phyloP scores from a whole-genome alignment of 2,797 vertebrate species.

The Lepilemur ruficaudatus region DNA sequence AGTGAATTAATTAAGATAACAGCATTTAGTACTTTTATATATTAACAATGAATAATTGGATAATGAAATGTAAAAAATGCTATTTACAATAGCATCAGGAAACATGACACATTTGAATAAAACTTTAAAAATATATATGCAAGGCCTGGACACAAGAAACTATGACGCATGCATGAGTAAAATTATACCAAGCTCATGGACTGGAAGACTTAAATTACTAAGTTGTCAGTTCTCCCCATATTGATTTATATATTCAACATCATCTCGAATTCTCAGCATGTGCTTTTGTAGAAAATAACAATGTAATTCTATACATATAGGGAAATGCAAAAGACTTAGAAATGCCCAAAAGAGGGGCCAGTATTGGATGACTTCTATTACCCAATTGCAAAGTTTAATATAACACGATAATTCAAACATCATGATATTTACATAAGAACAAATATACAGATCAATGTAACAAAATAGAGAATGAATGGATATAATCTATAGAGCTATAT shows the following conservation, averaged over 20 bases:
- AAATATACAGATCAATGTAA: not conserved
- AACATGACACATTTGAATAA: not conserved
- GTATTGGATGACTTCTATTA: not conserved
- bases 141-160: not conserved
- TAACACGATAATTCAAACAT: not conserved
- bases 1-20: not conserved
- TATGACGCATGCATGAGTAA: not conserved
- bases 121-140: not conserved
- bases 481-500: not conserved
- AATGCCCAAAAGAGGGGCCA: not conserved
- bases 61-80: not conserved
- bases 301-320: not conserved
- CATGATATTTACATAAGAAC: not conserved
- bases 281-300: not conserved
- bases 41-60: not conserved
- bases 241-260: not conserved
- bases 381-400: not conserved
- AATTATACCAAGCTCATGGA: not conserved
- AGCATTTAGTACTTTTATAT: not conserved
- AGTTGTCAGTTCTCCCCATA: not conserved
- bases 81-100: not conserved
- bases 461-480: not conserved
- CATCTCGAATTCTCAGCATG: not conserved
- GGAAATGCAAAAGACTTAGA: not conserved
- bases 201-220: not conserved